Conservation (phyloP, 37 sponge, comb jelly and placozoan species). For the Axinella damicornis region DNA sequence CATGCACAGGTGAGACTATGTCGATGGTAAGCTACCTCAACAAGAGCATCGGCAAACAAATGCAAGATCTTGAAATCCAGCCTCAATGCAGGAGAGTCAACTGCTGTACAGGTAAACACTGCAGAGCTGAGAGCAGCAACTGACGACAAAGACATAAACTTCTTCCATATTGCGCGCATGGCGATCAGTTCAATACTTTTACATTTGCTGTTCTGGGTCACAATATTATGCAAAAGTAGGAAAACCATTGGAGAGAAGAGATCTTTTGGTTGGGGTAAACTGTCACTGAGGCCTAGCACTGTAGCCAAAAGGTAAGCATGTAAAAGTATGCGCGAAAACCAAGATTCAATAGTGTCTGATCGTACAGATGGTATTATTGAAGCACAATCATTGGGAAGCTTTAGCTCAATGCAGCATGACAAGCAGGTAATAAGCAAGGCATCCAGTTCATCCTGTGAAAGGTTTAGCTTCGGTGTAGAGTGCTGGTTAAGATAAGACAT, state of each 20-base stretch:
- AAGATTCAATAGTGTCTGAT: neutral
- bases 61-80: no score
- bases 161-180: neutral
- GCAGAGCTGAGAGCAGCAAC: neutral
- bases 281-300: neutral
- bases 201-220: neutral
- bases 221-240: neutral
- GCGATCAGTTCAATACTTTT: neutral
- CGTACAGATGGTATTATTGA: neutral
- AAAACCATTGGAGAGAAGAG: neutral
- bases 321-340: neutral
- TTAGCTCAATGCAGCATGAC: neutral
- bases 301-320: conserved; percentile 2
- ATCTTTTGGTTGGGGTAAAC: neutral
- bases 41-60: neutral
- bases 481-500: neutral
- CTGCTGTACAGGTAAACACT: neutral
- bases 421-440: neutral
- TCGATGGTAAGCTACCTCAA: neutral
- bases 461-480: neutral
- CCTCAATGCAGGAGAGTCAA: neutral
- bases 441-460: conserved; percentile 1
- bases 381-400: neutral
- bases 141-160: neutral
- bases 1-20: neutral